Conservation (phyloP, 2,888 invertebrate genomes). For the Lepas anatifera region DNA sequence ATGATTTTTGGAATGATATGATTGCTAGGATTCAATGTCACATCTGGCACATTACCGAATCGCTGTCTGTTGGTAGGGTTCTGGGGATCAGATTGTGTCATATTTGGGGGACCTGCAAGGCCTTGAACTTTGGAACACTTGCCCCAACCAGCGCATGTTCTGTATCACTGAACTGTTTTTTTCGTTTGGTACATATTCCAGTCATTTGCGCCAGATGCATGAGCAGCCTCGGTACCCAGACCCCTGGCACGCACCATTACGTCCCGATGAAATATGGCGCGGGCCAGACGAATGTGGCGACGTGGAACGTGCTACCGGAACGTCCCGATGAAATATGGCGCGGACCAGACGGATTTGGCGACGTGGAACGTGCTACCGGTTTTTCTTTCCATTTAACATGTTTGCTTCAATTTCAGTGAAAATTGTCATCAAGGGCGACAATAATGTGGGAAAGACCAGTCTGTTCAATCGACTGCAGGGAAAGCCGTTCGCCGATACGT, state of each 20-base stretch:
- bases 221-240: too few species aligned
- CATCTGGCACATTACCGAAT: too few species aligned
- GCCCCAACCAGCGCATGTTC: too few species aligned
- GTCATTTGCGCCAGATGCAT: too few species aligned
- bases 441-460: conserved; percentile 91
- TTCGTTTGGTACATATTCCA: too few species aligned
- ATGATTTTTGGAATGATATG: too few species aligned
- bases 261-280: conserved; percentile 16
- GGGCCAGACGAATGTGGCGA: background rate
- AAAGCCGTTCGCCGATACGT: conserved; percentile 77
- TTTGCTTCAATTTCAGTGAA: conserved; percentile 44
- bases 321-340: background rate
- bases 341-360: background rate
- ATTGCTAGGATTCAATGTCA: too few species aligned
- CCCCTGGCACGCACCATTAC: background rate
- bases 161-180: too few species aligned
- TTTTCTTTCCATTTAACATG: conserved; percentile 23
- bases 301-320: background rate
- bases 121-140: too few species aligned
- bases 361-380: background rate
- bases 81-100: too few species aligned
- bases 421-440: conserved; percentile 48
- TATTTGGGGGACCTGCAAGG: too few species aligned
- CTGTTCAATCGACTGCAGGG: conserved; percentile 82
- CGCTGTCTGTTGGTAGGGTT: too few species aligned